These are phyloP conservation scores for Scaptomyza flava DNA, from an alignment of 2,888 invertebrate genomes.

Conservation along the genomic window DNA sequence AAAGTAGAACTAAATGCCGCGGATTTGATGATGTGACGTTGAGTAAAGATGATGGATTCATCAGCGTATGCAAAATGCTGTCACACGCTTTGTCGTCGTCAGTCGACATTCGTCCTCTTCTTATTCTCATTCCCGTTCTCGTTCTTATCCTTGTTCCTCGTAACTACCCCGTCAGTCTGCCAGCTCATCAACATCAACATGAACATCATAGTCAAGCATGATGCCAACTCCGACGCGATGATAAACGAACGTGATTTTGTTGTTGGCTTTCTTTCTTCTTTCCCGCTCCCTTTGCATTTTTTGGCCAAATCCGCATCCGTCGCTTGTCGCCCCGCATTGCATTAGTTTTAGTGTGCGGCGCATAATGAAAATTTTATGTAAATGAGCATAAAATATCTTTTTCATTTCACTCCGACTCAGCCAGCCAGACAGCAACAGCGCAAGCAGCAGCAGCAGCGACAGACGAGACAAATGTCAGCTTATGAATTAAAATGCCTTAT, in stretches of 20 bases:
- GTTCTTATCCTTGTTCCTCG: slow-evolving; percentile 35
- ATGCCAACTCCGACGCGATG: slow-evolving; percentile 69
- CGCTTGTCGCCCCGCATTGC: slow-evolving; percentile 45
- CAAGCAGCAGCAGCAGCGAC: slow-evolving; percentile 15
- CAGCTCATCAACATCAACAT: slow-evolving; percentile 78
- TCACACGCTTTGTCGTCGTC: slow-evolving; percentile 76
- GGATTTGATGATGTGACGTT: slow-evolving; percentile 82
- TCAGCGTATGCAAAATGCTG: slow-evolving; percentile 82
- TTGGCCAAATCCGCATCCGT: slow-evolving; percentile 56
- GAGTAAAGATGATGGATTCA: slow-evolving; percentile 83
- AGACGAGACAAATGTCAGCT: slow-evolving; percentile 81
- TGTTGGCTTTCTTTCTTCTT: slow-evolving; percentile 56
- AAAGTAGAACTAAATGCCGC: slow-evolving; percentile 74
- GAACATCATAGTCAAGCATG: slow-evolving; percentile 73
- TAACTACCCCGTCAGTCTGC: slow-evolving; percentile 43
- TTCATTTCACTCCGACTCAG: slow-evolving; percentile 72
- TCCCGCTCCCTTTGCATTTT: background rate
- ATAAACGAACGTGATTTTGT: slow-evolving; percentile 77
- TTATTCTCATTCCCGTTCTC: slow-evolving; percentile 27
- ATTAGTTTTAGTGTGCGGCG: slow-evolving; percentile 69
- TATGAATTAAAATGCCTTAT: slow-evolving; percentile 82
- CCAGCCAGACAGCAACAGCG: slow-evolving; percentile 42
- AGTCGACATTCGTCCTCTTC: slow-evolving; percentile 41
- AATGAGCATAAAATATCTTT: slow-evolving; percentile 83
- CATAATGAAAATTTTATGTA: slow-evolving; percentile 82